Base-by-base conservation (phyloP, 2,113 vertebrate species). In the Rynchops niger region DNA sequence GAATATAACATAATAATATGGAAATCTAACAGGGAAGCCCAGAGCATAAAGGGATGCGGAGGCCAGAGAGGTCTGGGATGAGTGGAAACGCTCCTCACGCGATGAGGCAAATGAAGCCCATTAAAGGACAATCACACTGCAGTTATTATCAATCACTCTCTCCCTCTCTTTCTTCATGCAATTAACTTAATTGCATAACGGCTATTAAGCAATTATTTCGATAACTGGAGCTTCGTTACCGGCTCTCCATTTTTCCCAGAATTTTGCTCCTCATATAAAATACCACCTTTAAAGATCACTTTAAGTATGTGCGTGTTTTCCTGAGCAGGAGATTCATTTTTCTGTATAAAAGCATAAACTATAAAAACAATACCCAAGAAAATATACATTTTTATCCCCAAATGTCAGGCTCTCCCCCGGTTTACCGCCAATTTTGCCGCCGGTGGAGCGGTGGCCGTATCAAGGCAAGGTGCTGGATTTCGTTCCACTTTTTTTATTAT, bases 401-500 rank as follows among this genome's bases (percentile, higher is more conserved):
- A 29, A 29, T 0, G 6, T 5, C 42, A 36, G 17, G 3, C 42
- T 71, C n/a, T 47, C 55, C 62, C 30, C 25, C 25, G 52, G 12
- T 10, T 45, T 11, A 22, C 5, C 1, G 19, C 56, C 20, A 9
- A 2, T 16, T 52, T 15, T 9, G 45, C 53, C 32, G 1, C 3
- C 5, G 21, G 21, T 8, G 3, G 5, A 2, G 49, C 2, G 4
- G 32, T 4, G 42, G 32, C 58, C 6, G 30, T 9, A 29, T 7
- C 23, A 19, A n/a, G 66, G 58, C n/a, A 10, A 45, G 53, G 29
- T 20, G 55, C 43, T 4, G 71, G 92, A 66, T 76, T 93, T 95
- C 96, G 93, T 97, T 98, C 95, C 96, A 91, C 96, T 95, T 98
- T 98, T 49, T 98, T 99, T 99, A 99, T 99, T 99, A 99, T 99